Evolutionary conservation across 2,888 invertebrate species (phyloP).

Genomic region (Leucoptera coffeella): DNA sequence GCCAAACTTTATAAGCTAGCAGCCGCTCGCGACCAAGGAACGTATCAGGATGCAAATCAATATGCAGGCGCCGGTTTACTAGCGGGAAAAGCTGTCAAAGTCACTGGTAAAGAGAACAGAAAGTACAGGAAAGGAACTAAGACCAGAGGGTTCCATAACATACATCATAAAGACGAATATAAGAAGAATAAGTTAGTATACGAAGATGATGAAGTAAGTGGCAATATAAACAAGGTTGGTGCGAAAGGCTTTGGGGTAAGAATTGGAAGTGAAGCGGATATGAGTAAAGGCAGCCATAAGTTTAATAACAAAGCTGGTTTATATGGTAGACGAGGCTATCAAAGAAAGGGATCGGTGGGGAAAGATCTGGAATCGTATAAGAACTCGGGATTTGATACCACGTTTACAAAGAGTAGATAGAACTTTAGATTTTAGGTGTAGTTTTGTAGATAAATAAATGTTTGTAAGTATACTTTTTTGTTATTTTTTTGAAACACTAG

Average conservation of each 20-base stretch:
- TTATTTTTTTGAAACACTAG: too few relatives aligned
- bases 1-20: conserved; percentile 21
- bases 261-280: conserved; percentile 30
- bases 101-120: conserved; percentile 31
- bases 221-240: conserved; percentile 40
- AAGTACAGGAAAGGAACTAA: conserved; percentile 51
- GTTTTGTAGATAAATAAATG: too few relatives aligned
- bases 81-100: conserved; percentile 25
- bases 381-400: conserved; percentile 30
- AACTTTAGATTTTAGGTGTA: too few relatives aligned
- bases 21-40: conserved; percentile 19
- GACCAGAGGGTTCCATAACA: conserved; percentile 50
- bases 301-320: conserved; percentile 35
- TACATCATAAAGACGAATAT: conserved; percentile 57
- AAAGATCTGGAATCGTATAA: conserved; percentile 39
- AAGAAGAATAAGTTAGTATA: conserved; percentile 55
- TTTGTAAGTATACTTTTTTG: too few relatives aligned
- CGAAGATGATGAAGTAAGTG: conserved; percentile 48
- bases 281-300: conserved; percentile 25
- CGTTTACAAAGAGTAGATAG: conserved; percentile 15
- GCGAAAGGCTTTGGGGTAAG: conserved; percentile 37
- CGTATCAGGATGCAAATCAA: conserved; percentile 25
- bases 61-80: conserved; percentile 30
- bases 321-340: conserved; percentile 37
- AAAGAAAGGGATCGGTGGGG: conserved; percentile 43